Percentiles rank a stretch among this genome's conserved stretches.
Conservation (phyloP, 1,140 invertebrate genomes). For the Drosophila sucinea region DNA sequence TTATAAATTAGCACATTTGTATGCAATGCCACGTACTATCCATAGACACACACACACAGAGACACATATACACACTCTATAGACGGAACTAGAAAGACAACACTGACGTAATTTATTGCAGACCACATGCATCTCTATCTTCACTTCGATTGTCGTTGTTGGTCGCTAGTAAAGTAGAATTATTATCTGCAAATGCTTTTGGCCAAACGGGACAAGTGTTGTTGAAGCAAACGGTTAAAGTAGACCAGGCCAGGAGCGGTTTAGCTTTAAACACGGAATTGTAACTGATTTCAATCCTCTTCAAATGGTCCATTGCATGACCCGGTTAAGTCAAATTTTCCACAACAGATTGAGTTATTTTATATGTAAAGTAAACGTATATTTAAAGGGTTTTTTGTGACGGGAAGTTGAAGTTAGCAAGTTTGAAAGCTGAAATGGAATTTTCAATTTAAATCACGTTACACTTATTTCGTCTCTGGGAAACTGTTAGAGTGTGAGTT, state of each 20-base stretch:
- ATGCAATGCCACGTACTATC: conserved; percentile 59
- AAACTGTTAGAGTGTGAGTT: neutral
- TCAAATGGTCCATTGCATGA: too few relatives aligned
- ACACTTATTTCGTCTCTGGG: neutral
- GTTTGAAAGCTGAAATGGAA: too few relatives aligned
- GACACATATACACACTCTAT: neutral
- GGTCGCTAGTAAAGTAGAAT: conserved; percentile 9
- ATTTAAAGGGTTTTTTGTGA: too few relatives aligned
- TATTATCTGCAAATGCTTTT: conserved; percentile 14
- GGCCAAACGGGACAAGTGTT: neutral
- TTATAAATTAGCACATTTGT: conserved; percentile 80
- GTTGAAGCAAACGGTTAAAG: too few relatives aligned
- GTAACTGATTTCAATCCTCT: too few relatives aligned
- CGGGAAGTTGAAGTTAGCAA: too few relatives aligned
- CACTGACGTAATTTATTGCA: conserved; percentile 73
- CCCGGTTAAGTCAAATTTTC: too few relatives aligned
- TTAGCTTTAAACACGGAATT: neutral
- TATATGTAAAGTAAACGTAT: too few relatives aligned
- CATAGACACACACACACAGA: conserved; percentile 27
- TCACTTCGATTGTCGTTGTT: conserved; percentile 10
- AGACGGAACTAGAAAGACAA: conserved; percentile 18
- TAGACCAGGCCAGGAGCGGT: neutral
- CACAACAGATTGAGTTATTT: too few relatives aligned
- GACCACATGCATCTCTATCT: conserved; percentile 12
- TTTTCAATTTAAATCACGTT: too few relatives aligned